Conservation (phyloP, 2,888 invertebrate species). For the Pristionchus mayeri region DNA sequence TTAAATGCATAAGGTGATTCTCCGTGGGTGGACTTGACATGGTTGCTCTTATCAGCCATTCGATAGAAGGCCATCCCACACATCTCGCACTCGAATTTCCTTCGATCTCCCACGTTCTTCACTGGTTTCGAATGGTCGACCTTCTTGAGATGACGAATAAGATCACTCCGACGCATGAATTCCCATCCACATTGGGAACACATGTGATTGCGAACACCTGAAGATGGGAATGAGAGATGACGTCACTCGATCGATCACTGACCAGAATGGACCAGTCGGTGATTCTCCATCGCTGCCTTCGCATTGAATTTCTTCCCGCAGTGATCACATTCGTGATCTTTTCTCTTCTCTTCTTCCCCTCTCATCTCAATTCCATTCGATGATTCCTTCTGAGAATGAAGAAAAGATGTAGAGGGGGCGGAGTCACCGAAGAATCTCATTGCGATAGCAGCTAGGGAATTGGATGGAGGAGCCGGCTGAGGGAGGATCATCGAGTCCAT, state of each 20-base stretch:
- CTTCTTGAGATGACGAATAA: slow-evolving; percentile 5
- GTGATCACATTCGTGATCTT: background rate
- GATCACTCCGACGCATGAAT: slow-evolving; percentile 7
- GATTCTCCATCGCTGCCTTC: background rate
- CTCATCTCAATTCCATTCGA: too few relatives aligned
- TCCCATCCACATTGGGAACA: slow-evolving; percentile 1
- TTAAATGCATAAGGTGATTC: too few relatives aligned
- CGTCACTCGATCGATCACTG: background rate
- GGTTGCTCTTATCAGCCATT: slow-evolving; percentile 18
- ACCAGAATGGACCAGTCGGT: background rate
- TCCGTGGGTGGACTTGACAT: background rate
- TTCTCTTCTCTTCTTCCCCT: too few relatives aligned
- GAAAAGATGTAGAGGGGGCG: too few relatives aligned
- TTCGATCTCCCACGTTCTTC: background rate
- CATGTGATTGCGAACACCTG: background rate
- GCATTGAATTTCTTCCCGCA: slow-evolving; percentile 1
- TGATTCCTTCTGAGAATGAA: too few relatives aligned
- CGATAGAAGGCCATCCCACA: slow-evolving; percentile 4
- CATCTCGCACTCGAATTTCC: background rate
- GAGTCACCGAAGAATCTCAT: too few relatives aligned
- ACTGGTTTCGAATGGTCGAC: slow-evolving; percentile 14
- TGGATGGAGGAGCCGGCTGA: too few relatives aligned
- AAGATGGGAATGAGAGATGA: too few relatives aligned
- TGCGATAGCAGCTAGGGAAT: too few relatives aligned
- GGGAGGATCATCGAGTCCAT: too few relatives aligned